Conservation (phyloP, 2,888 invertebrate genomes). For the Sclerodermus sp. region DNA sequence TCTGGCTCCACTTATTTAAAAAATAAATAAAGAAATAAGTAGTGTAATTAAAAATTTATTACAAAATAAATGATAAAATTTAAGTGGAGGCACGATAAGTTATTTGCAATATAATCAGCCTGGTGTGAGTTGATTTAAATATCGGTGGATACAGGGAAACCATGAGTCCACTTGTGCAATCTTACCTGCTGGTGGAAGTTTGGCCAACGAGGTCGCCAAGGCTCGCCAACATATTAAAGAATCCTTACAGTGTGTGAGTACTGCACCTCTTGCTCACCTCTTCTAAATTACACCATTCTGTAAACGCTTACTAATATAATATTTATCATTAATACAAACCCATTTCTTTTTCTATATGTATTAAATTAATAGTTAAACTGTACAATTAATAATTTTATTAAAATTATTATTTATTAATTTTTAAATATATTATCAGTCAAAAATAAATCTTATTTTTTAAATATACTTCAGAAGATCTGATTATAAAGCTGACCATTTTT, state of each 20-base stretch:
- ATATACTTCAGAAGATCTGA: too few species aligned
- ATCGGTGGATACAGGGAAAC: constrained; percentile 48
- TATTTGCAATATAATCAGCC: constrained; percentile 30
- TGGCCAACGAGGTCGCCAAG: constrained; percentile 84
- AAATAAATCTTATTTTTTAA: too few species aligned
- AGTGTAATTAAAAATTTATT: too few species aligned
- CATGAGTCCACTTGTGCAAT: constrained; percentile 44
- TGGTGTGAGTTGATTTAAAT: constrained; percentile 47
- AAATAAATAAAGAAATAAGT: too few species aligned
- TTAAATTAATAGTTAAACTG: too few species aligned
- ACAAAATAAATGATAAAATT: background rate
- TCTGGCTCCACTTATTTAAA: constrained; percentile 23
- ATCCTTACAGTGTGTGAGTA: constrained; percentile 61
- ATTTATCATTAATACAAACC: constrained; percentile 12
- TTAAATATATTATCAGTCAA: too few species aligned
- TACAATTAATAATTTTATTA: too few species aligned
- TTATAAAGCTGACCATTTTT: constrained; percentile 38
- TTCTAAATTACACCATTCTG: constrained; percentile 19
- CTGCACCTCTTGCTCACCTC: constrained; percentile 35
- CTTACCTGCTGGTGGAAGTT: constrained; percentile 52
- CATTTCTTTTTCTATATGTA: background rate
- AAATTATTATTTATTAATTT: too few species aligned
- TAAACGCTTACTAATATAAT: constrained; percentile 26
- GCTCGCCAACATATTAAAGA: constrained; percentile 80
- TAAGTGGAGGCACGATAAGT: constrained; percentile 27